phyloP scores from a whole-genome alignment of 2,888 invertebrate genomes.

The Ischnus inquisitorius region DNA sequence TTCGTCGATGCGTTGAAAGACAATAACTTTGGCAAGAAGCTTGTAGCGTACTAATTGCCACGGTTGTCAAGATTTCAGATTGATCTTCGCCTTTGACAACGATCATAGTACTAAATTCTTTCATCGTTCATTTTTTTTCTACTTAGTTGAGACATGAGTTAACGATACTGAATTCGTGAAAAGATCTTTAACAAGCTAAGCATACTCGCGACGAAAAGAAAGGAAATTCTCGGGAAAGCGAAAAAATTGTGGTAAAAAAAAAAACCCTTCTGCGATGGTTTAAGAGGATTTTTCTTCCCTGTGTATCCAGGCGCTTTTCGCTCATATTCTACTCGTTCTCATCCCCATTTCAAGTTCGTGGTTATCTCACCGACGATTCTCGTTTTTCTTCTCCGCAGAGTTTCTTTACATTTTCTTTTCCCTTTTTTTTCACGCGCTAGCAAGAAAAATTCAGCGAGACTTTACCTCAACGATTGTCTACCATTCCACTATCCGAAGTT shows the following conservation, averaged over 20 bases:
- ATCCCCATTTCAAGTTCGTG: constrained; percentile 10
- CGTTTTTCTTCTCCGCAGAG: constrained; percentile 32
- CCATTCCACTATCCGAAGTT: constrained; percentile 53
- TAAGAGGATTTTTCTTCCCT: neutral
- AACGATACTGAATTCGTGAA: neutral
- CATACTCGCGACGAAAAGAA: neutral
- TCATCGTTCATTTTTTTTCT: neutral
- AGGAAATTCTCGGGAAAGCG: constrained; percentile 5
- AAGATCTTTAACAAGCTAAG: neutral
- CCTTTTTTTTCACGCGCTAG: constrained; percentile 3
- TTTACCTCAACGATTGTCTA: constrained; percentile 44
- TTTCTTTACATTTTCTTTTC: constrained; percentile 8
- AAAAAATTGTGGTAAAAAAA: constrained; percentile 26
- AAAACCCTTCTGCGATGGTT: constrained; percentile 16
- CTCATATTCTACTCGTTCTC: constrained; percentile 13
- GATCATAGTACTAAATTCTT: neutral
- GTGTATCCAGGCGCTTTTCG: constrained; percentile 9
- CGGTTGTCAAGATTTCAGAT: neutral
- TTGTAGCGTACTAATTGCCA: too few relatives aligned
- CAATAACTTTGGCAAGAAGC: too few relatives aligned
- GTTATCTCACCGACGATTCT: constrained; percentile 38
- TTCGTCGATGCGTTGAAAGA: neutral
- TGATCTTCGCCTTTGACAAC: neutral
- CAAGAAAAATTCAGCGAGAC: constrained; percentile 64
- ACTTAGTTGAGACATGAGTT: too few relatives aligned